Percentiles rank a stretch among this genome's conserved stretches.
Evolutionary conservation across 1,140 invertebrate species (phyloP).

Genomic region (Drosophila tropicalis): DNA sequence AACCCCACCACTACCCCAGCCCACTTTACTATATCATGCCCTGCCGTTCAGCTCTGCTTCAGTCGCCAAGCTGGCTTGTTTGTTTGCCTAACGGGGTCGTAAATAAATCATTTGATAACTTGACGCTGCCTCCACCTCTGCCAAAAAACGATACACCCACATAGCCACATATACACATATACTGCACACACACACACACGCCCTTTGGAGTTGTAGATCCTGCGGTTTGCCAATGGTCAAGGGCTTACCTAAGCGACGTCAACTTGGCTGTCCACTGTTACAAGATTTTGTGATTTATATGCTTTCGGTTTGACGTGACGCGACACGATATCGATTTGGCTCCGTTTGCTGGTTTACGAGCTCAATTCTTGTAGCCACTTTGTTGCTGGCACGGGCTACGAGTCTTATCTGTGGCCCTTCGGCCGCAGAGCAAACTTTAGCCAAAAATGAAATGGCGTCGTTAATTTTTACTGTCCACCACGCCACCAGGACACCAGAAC

Average conservation of each 20-base stretch:
- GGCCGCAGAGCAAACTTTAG: conserved; percentile 62
- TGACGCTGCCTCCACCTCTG: conserved; percentile 55
- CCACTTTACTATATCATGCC: background rate
- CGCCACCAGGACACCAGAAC: background rate
- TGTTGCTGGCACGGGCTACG: conserved; percentile 40
- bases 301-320: conserved; percentile 71
- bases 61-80: conserved; percentile 53
- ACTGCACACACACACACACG: conserved; percentile 23
- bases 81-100: conserved; percentile 75
- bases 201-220: conserved; percentile 1
- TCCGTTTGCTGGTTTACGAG: conserved; percentile 50
- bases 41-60: conserved; percentile 2
- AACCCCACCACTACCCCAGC: no score
- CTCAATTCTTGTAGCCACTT: conserved; percentile 57
- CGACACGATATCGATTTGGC: conserved; percentile 42
- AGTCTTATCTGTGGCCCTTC: conserved; percentile 56
- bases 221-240: conserved; percentile 54
- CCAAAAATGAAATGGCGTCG: conserved; percentile 62
- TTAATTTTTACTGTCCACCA: conserved; percentile 71
- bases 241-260: conserved; percentile 68
- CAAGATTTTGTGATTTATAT: conserved; percentile 81
- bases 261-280: conserved; percentile 62
- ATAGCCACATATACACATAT: background rate
- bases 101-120: conserved; percentile 82
- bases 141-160: conserved; percentile 28